Base-by-base conservation (phyloP, 2,113 vertebrate species). In the Cyprichromis sp. region DNA sequence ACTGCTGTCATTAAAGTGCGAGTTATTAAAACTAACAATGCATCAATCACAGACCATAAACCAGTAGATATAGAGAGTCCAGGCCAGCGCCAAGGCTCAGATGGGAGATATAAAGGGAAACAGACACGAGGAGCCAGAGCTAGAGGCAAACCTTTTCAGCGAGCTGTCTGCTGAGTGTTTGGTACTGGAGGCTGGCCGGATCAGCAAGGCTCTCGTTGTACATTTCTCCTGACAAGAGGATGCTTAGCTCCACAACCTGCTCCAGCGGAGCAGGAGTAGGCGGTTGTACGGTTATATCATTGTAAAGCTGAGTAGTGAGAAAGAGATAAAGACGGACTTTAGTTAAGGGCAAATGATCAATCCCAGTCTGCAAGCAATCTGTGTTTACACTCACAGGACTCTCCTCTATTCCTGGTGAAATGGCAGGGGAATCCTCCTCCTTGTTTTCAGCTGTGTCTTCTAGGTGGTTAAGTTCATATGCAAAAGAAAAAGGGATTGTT, bases 201-300 rank as follows among this genome's bases (percentile, higher is more conserved):
- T 99, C 94, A 1, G 86, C 93, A n/a, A 99, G 96, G 13, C 96
- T 96, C n/a, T 95, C 93, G 0, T 80, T 96, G 92, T 97, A 99
- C 10, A 85, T 86, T 84, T 97, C 96, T 53, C 96, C 97, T 3
- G 80, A 92, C 91, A 99, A 94, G 80, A 97, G 85, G 87, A 98
- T 95, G 81, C 96, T 97, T 90, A 98, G 96, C 88, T 98, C 97
- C 84, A 99, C 95, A 94, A 97, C 95, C 92, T 98, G 97, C 86
- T 98, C 97, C 80, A 94, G 81, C 21, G 88, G 87, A 26, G 95
- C 83, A 40, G 81, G 93, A 8, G 61, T 38, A 8, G 93, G 78
- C 40, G 95, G 93, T 87, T 96, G 94, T 79, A 95, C 1, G 0
- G 92, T 57, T 84, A 98, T 98, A 92, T 98, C 97, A 68, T 98